Evolutionary conservation across 2,888 invertebrate species (phyloP).

Genomic region (Caenorhabditis auriculariae): DNA sequence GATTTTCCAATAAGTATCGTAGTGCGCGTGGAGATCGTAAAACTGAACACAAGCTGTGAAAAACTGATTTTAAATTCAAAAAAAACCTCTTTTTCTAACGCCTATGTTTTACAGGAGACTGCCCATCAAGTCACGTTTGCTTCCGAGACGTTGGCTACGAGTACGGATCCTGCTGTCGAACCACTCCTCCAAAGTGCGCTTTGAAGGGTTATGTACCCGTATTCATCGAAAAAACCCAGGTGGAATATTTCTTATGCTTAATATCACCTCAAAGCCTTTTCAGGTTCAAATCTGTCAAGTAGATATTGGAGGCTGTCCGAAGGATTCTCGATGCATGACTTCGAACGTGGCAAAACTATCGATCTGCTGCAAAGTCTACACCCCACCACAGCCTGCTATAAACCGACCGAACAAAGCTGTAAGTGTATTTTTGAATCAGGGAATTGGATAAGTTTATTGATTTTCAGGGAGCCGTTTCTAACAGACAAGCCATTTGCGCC

Average conservation of each 20-base stretch:
- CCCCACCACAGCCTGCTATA: conserved; percentile 21
- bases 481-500: conserved; percentile 25
- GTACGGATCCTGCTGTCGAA: conserved; percentile 43
- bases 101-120: conserved; percentile 22
- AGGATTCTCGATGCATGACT: conserved; percentile 45
- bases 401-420: conserved; percentile 1
- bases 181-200: conserved; percentile 40
- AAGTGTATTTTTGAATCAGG: neutral
- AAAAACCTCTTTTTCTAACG: too few relatives aligned
- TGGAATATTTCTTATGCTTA: neutral
- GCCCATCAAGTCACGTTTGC: conserved; percentile 39
- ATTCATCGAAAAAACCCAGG: conserved; percentile 41
- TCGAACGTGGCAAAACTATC: conserved; percentile 41
- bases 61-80: too few relatives aligned
- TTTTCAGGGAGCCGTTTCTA: conserved; percentile 20
- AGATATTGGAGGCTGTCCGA: conserved; percentile 39
- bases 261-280: neutral
- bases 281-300: conserved; percentile 49
- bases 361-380: conserved; percentile 49
- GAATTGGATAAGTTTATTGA: neutral
- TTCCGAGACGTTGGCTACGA: conserved; percentile 37
- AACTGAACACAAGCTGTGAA: too few relatives aligned
- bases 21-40: too few relatives aligned
- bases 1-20: too few relatives aligned
- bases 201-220: conserved; percentile 42